Evolutionary conservation across 2,113 vertebrate genomes (phyloP), one percentile per base, ranked within the genome.

Genomic region (Bothrops jararaca): DNA sequence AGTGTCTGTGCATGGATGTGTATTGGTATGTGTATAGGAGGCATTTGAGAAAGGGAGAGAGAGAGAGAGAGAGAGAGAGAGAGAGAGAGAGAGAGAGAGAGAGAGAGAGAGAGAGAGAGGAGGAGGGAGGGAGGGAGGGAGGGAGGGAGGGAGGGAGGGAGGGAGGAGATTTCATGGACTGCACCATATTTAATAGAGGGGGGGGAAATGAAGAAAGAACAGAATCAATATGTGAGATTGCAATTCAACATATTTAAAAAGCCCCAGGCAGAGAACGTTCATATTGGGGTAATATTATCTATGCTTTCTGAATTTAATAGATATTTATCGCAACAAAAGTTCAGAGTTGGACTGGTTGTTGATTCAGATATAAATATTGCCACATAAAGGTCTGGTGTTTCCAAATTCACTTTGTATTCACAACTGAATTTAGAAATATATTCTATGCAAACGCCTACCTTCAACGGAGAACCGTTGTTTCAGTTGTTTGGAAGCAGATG

Each of bases 391-490:
- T 12, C 39, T 48, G 58, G 48, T 6, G 26, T 23, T 45, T 85
- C n/a, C 69, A 42, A 8, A 85, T 85, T 91, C 85, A 26, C 23
- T 45, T 91, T 26, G 5, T 64, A 39, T 23, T 69, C 8, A 69
- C 50, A 52, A 26, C 54, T 57, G 48, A 42, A 60, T 15, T 58
- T 58, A 23, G 3, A 26, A 91, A 80, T 39, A 12, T n/a, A 90
- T 39, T 54, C 34, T 39, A 85, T 4, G 24, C 24, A 52, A 0
- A 5, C 45, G 34, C 93, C 29, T 96, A 99, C 98, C 98, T 92
- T 97, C 97, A 91, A 98, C 98, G 91, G 96, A 97, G 92, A 98
- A 98, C 94, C 97, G 98, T 96, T 96, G 98, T 95, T 98, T 95
- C 74, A 89, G 96, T 15, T 92, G 96, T 0, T 91, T 91, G 11